A percentile compares a stretch with the other conserved stretches of the same genome.
Evolutionary conservation across 1,140 invertebrate genomes (phyloP).

Genomic region (Proctacanthus coquilletti): DNA sequence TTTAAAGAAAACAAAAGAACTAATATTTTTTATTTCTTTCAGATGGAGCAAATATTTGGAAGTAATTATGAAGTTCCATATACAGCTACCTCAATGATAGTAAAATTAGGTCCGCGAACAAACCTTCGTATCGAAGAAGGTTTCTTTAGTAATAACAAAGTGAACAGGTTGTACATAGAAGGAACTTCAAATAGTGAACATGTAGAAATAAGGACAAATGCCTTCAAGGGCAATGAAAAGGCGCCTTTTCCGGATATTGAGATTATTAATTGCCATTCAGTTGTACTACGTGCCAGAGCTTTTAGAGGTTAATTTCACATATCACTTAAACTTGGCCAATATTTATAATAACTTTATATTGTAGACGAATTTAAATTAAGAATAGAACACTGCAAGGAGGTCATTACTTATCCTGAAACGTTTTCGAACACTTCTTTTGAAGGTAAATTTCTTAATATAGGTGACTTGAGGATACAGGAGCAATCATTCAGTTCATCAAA

Average conservation of each 20-base stretch:
- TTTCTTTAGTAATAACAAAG: slow-evolving; percentile 15
- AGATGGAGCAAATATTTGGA: slow-evolving; percentile 8
- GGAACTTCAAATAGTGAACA: slow-evolving; percentile 12
- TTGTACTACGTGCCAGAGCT: slow-evolving; percentile 12
- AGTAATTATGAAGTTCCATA: slow-evolving; percentile 7
- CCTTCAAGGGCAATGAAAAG: slow-evolving; percentile 16
- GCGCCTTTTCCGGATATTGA: slow-evolving; percentile 21
- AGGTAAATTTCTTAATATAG: slow-evolving; percentile 12
- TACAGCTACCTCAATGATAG: slow-evolving; percentile 10
- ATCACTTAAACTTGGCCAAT: too few relatives aligned
- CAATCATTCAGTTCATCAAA: slow-evolving; percentile 14
- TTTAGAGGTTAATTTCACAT: slow-evolving; percentile 14
- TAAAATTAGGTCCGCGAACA: slow-evolving; percentile 10
- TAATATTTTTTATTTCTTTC: too few relatives aligned
- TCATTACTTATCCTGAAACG: slow-evolving; percentile 14
- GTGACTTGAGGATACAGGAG: slow-evolving; percentile 12
- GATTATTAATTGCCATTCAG: slow-evolving; percentile 10
- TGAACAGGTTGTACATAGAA: slow-evolving; percentile 17
- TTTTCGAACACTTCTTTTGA: slow-evolving; percentile 17
- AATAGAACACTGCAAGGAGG: slow-evolving; percentile 11
- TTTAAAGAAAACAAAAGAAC: too few relatives aligned
- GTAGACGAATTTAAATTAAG: slow-evolving; percentile 16
- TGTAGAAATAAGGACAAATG: slow-evolving; percentile 15
- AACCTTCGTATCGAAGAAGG: slow-evolving; percentile 11
- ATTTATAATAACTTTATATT: not conserved